Percentiles rank a stretch among this genome's conserved stretches.
Evolutionary conservation across 2,888 invertebrate genomes (phyloP).

Genomic region (Ischnura elegans): DNA sequence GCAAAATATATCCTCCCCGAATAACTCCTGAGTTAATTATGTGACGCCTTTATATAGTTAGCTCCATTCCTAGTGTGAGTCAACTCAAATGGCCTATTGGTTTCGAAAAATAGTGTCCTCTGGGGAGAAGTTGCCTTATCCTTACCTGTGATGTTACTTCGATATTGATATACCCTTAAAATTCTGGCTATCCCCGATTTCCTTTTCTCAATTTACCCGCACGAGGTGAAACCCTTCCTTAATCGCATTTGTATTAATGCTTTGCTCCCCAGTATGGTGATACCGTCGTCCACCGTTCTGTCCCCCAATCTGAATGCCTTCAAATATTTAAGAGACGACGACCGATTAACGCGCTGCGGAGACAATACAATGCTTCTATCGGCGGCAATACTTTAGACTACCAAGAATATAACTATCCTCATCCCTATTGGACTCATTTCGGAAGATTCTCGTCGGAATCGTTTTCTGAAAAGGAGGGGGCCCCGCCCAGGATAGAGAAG

Average conservation of each 20-base stretch:
- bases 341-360: not conserved
- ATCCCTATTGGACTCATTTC: not conserved
- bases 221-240: not conserved
- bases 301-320: not conserved
- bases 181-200: not conserved
- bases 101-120: not conserved
- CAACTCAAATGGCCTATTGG: no score
- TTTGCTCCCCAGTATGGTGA: not conserved
- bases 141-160: not conserved
- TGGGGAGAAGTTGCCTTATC: not conserved
- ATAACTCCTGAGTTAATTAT: no score
- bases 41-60: no score
- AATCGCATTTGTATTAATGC: not conserved
- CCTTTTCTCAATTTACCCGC: not conserved
- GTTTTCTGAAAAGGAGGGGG: not conserved
- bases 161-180: not conserved
- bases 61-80: no score
- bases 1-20: no score
- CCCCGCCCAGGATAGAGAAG: not conserved
- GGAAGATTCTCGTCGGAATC: not conserved
- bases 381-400: not conserved
- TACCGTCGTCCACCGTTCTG: not conserved
- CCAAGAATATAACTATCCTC: slow-evolving; percentile 3
- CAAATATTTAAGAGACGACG: not conserved
- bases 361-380: slow-evolving; percentile 20